phyloP scores from a whole-genome alignment of 1,140 invertebrate species.

The Dendroctonus ponderosae region DNA sequence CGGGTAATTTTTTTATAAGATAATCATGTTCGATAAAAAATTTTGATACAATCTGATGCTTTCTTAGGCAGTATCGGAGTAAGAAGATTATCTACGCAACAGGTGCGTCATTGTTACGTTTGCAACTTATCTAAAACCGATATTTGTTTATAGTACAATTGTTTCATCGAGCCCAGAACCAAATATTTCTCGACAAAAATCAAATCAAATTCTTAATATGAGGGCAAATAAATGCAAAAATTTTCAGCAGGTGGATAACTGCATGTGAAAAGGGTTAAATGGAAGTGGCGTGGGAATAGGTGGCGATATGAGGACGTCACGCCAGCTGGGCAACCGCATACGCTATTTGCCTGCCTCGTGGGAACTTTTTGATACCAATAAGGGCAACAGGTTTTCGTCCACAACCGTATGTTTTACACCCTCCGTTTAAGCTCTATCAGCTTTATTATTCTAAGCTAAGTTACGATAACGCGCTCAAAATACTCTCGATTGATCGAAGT shows the following conservation, averaged over 20 bases:
- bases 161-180: too few species aligned
- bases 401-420: slow-evolving; percentile 28
- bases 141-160: too few species aligned
- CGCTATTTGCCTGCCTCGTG: slow-evolving; percentile 26
- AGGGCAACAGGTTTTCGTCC: slow-evolving; percentile 29
- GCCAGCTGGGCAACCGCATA: slow-evolving; percentile 13
- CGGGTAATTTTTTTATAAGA: too few species aligned
- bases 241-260: slow-evolving; percentile 25
- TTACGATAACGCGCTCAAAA: neutral
- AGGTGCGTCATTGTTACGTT: too few species aligned
- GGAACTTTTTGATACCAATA: slow-evolving; percentile 24
- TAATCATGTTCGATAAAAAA: too few species aligned
- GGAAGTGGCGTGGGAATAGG: slow-evolving; percentile 29
- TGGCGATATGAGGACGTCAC: slow-evolving; percentile 6
- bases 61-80: too few species aligned
- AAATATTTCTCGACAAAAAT: neutral
- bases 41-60: too few species aligned
- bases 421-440: slow-evolving; percentile 8
- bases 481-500: too few species aligned
- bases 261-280: slow-evolving; percentile 24
- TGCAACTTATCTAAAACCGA: too few species aligned
- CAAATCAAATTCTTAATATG: slow-evolving; percentile 8
- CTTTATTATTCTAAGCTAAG: neutral
- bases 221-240: slow-evolving; percentile 6
- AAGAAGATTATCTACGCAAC: too few species aligned